Evolutionary conservation across 1,140 invertebrate species (phyloP), one percentile per base, ranked within the genome.

Genomic region (Stenopsyche tienmushanensis): DNA sequence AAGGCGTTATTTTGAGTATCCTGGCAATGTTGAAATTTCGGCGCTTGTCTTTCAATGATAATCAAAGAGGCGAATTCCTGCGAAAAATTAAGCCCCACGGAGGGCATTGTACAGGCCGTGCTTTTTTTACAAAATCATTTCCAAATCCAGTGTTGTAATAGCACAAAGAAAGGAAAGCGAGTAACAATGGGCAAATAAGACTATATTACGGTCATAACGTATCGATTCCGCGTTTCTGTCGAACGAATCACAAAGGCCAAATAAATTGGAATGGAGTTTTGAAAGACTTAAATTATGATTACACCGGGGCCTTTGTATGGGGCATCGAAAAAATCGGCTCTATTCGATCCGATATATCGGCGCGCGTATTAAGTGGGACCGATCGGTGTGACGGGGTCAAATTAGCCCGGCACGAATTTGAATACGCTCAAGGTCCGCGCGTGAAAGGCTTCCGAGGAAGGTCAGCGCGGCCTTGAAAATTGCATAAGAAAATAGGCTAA

Each of bases 371-470:
- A 49, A 17, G 45, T 10, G 23, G 10, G 23, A 3, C 18, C 13
- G 1, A 8, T 18, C 45, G 1, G n/a, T n/a, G n/a, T n/a, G n/a
- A n/a, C n/a, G n/a, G n/a, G n/a, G 3, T 17, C 18, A 49, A 49
- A 49, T 20, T 49, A 49, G 13, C 10, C 9, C 1, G 18, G 18
- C n/a, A n/a, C n/a, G 3, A 49, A 49, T 49, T 49, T 49, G 45
- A 49, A 49, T 49, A 17, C 18, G 45, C 23, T 49, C 45, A 49
- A 49, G 45, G 45, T 10, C 23, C 2, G 9, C 1, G 3, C 23
- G 2, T 8, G 45, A 17, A 53, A 53, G 50, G 50, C n/a, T 29
- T 53, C 25, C 18, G 23, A n/a, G 20, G 25, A 53, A 53, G 50
- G 50, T 29, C 23, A 29, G 15, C 13, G 50, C 29, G n/a, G 1